phyloP scores from a whole-genome alignment of 2,797 vertebrate species.

The Morus bassanus region DNA sequence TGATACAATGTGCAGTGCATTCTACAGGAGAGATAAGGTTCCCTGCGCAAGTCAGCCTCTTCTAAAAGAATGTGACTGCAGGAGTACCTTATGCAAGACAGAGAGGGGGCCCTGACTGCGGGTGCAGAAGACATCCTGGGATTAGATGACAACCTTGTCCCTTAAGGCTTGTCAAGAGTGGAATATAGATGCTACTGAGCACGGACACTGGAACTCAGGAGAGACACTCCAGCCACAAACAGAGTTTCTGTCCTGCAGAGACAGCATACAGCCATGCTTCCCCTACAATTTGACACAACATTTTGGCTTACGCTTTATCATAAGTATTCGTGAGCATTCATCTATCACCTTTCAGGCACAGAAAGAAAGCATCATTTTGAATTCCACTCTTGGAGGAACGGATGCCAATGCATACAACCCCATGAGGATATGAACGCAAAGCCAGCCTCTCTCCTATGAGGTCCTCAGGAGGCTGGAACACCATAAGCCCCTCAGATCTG shows the following conservation, averaged over 20 bases:
- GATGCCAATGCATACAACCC: background rate
- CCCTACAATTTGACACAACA: background rate
- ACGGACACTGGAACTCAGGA: background rate
- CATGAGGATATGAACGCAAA: fast-evolving
- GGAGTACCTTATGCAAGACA: background rate
- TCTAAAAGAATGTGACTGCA: background rate
- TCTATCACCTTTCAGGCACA: background rate
- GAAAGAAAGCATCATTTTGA: background rate
- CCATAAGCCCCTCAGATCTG: background rate
- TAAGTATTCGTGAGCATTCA: background rate
- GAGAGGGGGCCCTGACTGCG: background rate
- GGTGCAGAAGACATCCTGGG: background rate
- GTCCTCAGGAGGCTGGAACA: background rate
- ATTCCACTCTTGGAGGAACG: background rate
- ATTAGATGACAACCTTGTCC: background rate
- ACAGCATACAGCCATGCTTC: background rate
- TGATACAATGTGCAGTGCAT: fast-evolving
- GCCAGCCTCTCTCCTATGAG: background rate
- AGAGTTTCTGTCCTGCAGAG: background rate
- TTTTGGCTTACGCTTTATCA: background rate
- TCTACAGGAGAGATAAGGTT: background rate
- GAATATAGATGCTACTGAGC: background rate
- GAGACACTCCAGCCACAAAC: background rate
- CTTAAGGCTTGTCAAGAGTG: background rate
- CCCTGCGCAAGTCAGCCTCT: background rate